phyloP scores from a whole-genome alignment of 2,888 invertebrate species.

The Plemyria rubiginata region DNA sequence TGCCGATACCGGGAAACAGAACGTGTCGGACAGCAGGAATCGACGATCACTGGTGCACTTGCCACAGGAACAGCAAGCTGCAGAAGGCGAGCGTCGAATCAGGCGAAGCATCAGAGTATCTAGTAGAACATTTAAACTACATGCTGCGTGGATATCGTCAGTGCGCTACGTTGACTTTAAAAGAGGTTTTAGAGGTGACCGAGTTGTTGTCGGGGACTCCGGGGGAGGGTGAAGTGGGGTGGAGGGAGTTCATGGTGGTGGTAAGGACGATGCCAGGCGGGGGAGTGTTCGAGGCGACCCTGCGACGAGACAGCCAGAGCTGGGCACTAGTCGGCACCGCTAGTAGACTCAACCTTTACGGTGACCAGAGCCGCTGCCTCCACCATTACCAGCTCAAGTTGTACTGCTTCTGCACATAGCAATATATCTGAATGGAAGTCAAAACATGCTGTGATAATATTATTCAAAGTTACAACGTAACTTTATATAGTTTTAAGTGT shows the following conservation, averaged over 20 bases:
- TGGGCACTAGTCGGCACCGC: conserved; percentile 88
- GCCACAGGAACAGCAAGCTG: conserved; percentile 88
- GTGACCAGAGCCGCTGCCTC: conserved; percentile 91
- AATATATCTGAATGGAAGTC: conserved; percentile 25
- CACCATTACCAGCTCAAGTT: conserved; percentile 90
- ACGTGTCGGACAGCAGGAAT: conserved; percentile 92
- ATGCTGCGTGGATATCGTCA: conserved; percentile 85
- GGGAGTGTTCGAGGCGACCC: conserved; percentile 92
- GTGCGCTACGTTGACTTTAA: conserved; percentile 87
- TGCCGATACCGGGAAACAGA: conserved; percentile 88
- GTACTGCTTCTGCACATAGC: conserved; percentile 88
- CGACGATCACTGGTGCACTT: conserved; percentile 94
- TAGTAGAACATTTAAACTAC: conserved; percentile 87
- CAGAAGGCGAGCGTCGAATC: conserved; percentile 81
- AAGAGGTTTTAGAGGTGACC: conserved; percentile 87
- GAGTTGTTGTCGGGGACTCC: conserved; percentile 80
- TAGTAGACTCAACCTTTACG: conserved; percentile 91
- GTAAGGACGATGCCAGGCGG: conserved; percentile 87
- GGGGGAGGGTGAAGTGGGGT: conserved; percentile 66
- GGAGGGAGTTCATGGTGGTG: conserved; percentile 87
- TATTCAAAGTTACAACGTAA: conserved; percentile 11
- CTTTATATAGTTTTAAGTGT: conserved; percentile 7
- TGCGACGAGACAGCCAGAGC: conserved; percentile 66
- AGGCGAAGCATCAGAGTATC: conserved; percentile 83
- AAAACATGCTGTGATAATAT: conserved; percentile 50